Base-by-base conservation (phyloP, 2,888 invertebrate species). In the Cabera pusaria region DNA sequence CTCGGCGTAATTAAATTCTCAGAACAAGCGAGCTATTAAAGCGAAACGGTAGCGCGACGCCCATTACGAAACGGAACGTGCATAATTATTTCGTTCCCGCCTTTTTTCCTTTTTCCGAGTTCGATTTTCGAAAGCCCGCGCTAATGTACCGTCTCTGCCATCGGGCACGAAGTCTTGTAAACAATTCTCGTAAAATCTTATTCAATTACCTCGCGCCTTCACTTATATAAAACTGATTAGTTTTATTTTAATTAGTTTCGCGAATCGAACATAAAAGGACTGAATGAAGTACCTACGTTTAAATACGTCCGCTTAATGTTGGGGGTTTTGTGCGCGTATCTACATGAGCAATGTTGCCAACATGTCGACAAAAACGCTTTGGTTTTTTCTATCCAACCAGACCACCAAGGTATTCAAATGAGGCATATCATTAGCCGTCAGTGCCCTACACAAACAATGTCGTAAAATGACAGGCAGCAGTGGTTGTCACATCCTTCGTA, bases 41-140 rank as follows among this genome's bases (percentile, higher is more conserved):
- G 74, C 80, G 79, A 81, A 86, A 87, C 87, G 81, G 87, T 88
- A 88, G 86, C 86, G 73, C 81, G 78, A 80, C 78, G 75, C 80
- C 76, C 85, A 88, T 87, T 86, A 85, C 81, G 72, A 79, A 82
- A 86, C 81, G 80, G 84, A 86, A 86, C 86, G 86, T 86, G 82
- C 74, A 87, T 88, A 88, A 88, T 88, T 87, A 87, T 88, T 88
- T 88, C 81, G 86, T 87, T 86, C 83, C 82, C 82, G 77, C 77
- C 73, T 78, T 84, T 81, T 80, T 81, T 77, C 77, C 68, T 71
- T 72, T 64, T 81, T 76, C 68, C 66, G 65, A 72, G 72, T 80
- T 82, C 76, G 79, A 80, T 79, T 82, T 85, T 81, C 75, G 82
- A 79, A 80, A 75, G 73, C 67, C 59, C 67, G 66, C 74, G 73